Evolutionary conservation across 2,113 vertebrate genomes (phyloP), one percentile per base, ranked within the genome.

Genomic region (Apteryx mantelli): DNA sequence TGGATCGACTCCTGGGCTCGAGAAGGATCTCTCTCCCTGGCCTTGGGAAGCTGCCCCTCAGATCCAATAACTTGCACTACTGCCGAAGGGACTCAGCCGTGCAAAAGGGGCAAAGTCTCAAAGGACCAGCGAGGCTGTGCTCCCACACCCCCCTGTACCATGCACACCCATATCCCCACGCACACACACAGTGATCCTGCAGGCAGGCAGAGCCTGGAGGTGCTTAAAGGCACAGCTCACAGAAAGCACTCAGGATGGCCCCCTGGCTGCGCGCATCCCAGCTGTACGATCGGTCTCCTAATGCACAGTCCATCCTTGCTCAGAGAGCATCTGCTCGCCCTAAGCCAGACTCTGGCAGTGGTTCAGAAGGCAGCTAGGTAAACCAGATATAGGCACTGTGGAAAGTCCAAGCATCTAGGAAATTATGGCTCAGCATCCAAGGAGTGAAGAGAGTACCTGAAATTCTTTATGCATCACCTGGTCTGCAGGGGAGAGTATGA

Each of bases 401-500:
- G 40, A 18, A 60, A 44, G 42, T 28, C 38, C 28, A 52, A 42
- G 48, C 21, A 17, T 42, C 48, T 50, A 24, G 34, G n/a, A 68
- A 30, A 28, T 19, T 28, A n/a, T 6, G 30, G 24, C 50, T 42
- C 25, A 73, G n/a, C 24, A 36, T 90, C 36, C 36, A 50, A 48
- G 56, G 56, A 65, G 19, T 1, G 1, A 15, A 52, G 56, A 76
- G 52, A 19, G 3, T 13, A 21, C 20, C 42, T 60, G 34, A 60
- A 6, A 2, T 26, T 78, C 10, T 3, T 69, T 13, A n/a, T 38
- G 34, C 2, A 0, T 56, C 17, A 11, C 20, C 11, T 0, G 2
- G 34, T 53, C 64, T 56, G 26, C 58, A 28, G 3, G 3, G 65
- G 17, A 50, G 18, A 61, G 70, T 9, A 4, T 13, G 10, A 77